Base-by-base conservation (phyloP, 2,888 invertebrate species). In the Trimorus sp. region DNA sequence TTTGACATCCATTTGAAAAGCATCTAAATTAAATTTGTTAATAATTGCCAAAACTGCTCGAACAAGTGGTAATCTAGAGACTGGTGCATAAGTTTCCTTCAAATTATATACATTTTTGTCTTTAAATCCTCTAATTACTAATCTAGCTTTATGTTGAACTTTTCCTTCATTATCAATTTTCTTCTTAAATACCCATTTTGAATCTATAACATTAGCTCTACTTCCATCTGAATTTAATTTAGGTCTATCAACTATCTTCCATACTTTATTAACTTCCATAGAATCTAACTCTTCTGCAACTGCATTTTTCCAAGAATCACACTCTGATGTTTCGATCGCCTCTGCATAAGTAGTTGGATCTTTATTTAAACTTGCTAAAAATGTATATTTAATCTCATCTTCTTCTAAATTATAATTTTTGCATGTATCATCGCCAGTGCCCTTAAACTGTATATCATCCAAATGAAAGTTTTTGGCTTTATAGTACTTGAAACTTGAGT, bases 101-200 rank as follows among this genome's bases (percentile, higher is more conserved):
- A 79, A 58, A 14, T 79, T 71, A 37, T 82, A 83, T 7, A 12
- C 12, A 42, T 79, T 84, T 40, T 58, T 74, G 45, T 85, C 83
- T 68, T 78, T 82, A 36, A 83, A 84, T 6, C 83, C 82, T 78
- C 77, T 68, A 49, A 69, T 73, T 7, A 84, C 84, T 26, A 84
- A 51, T 66, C 84, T 56, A 5, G 78, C 79, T 73, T 84, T 82
- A 56, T 26, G 26, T 26, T 26, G 26, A 26, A 26, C 26, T 26
- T 26, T 26, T 45, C 45, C 45, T 11, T 45, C 45, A 45, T 12
- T 45, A 12, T 45, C 45, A 11, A 9, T 45, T 79, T 84, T 84
- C 26, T 60, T 79, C 68, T 83, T 82, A 36, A 84, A 82, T 2
- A 84, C 84, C 82, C 85, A 85, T 70, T 62, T 79, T 42, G 42